Conservation (phyloP, 37 sponge, comb jelly and placozoan genomes). For the Mnemiopsis leidyi region DNA sequence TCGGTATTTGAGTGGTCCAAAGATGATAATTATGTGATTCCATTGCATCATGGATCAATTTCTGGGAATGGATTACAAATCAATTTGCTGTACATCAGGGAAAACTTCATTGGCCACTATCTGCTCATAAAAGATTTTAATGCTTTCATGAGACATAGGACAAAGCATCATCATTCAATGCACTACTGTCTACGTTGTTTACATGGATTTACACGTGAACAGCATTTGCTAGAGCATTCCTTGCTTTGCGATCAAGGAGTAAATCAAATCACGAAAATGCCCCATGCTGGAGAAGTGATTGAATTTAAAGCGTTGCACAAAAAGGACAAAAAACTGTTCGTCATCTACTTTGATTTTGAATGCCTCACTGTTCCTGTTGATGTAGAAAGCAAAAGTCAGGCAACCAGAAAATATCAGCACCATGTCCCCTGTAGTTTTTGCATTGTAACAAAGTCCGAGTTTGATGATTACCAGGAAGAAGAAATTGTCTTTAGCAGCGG, state of each 20-base stretch:
- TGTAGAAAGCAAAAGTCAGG: too few species aligned
- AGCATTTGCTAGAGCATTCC: neutral
- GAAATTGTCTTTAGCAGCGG: neutral
- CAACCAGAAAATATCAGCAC: neutral
- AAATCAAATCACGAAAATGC: slow-evolving; percentile 23
- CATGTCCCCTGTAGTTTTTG: slow-evolving; percentile 35
- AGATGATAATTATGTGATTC: neutral
- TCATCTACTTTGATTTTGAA: slow-evolving; percentile 35
- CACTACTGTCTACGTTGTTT: slow-evolving; percentile 15
- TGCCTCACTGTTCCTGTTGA: too few species aligned
- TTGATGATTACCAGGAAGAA: slow-evolving; percentile 26
- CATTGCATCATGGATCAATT: slow-evolving; percentile 44
- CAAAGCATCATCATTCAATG: slow-evolving; percentile 37
- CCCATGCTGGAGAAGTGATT: slow-evolving; percentile 16
- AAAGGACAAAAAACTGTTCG: too few species aligned
- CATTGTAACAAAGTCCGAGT: slow-evolving; percentile 9
- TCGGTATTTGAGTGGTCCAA: slow-evolving; percentile 34
- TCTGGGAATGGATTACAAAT: slow-evolving; percentile 21
- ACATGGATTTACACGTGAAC: neutral
- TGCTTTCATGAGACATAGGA: slow-evolving; percentile 48
- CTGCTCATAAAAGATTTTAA: slow-evolving; percentile 38
- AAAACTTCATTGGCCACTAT: slow-evolving; percentile 7
- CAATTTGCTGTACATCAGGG: slow-evolving; percentile 26
- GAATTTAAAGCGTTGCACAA: slow-evolving; percentile 32
- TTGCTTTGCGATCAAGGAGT: slow-evolving; percentile 7